Evolutionary conservation across 1,140 invertebrate species (phyloP).

Genomic region (Ericerus pela): DNA sequence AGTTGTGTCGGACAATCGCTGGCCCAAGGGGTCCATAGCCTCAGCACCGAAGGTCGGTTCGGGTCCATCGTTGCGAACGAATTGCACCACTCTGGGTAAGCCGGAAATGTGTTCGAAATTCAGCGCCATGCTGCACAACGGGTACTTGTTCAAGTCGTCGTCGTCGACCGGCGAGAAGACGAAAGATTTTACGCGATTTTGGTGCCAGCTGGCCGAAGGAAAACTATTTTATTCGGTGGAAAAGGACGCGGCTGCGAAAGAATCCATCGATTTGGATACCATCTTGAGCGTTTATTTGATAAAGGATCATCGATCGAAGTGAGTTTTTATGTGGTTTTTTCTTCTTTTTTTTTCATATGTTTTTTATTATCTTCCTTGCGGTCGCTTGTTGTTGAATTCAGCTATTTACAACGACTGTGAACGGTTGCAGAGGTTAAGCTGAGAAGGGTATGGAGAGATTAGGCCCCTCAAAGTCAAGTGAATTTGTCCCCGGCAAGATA

Average conservation of each 20-base stretch:
- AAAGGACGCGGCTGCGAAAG: slow-evolving; percentile 37
- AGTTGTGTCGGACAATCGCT: no score
- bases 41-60: no score
- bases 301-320: slow-evolving; percentile 41
- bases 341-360: no score
- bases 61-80: no score
- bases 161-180: slow-evolving; percentile 31
- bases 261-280: slow-evolving; percentile 38
- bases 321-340: slow-evolving; percentile 20
- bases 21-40: no score
- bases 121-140: slow-evolving; percentile 28
- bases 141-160: slow-evolving; percentile 30
- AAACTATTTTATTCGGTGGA: slow-evolving; percentile 38
- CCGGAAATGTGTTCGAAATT: slow-evolving; percentile 24
- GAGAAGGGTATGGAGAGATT: no score
- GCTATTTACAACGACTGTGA: no score
- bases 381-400: no score
- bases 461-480: no score
- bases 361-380: no score
- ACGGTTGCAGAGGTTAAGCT: no score
- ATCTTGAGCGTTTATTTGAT: slow-evolving; percentile 45
- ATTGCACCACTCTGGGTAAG: slow-evolving; percentile 23
- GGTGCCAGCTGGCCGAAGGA: slow-evolving; percentile 36
- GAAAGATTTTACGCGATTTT: slow-evolving; percentile 37
- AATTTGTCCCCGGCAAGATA: no score